Evolutionary conservation across 2,888 invertebrate genomes (phyloP).

Genomic region (Nebria brevicollis): DNA sequence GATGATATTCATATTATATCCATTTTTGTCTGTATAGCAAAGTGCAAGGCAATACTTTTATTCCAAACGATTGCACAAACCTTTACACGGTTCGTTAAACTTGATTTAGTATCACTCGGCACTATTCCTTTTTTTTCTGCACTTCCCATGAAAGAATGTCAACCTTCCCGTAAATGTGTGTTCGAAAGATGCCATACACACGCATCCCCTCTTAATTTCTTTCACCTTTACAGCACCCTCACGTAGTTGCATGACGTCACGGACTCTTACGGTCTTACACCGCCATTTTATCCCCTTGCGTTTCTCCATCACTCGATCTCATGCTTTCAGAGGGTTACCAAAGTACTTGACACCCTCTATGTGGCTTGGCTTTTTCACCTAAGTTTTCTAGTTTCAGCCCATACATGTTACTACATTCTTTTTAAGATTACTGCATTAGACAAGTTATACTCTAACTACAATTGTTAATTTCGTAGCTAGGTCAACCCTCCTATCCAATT

Average conservation of each 20-base stretch:
- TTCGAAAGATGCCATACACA: not conserved
- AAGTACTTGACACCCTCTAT: slow-evolving; percentile 53
- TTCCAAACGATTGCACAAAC: slow-evolving; percentile 42
- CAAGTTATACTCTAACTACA: too few species aligned
- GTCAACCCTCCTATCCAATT: not conserved
- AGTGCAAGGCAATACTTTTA: slow-evolving; percentile 32
- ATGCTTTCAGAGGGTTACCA: slow-evolving; percentile 13
- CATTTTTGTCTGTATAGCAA: not conserved
- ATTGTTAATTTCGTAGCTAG: not conserved
- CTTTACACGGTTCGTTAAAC: slow-evolving; percentile 35
- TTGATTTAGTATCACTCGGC: not conserved
- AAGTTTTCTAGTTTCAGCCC: slow-evolving; percentile 52
- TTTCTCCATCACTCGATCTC: not conserved
- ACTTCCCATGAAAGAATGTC: not conserved
- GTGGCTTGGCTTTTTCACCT: slow-evolving; percentile 50
- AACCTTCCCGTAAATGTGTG: not conserved
- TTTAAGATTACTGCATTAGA: too few species aligned
- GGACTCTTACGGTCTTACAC: not conserved
- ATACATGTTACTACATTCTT: slow-evolving; percentile 46
- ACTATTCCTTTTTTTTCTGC: not conserved
- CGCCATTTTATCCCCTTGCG: slow-evolving; percentile 6
- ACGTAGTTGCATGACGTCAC: slow-evolving; percentile 35
- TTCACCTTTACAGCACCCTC: slow-evolving; percentile 43
- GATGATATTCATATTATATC: not conserved
- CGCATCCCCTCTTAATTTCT: slow-evolving; percentile 43